Conservation (phyloP, 2,113 vertebrate genomes). For the Hemiprocne comata region DNA sequence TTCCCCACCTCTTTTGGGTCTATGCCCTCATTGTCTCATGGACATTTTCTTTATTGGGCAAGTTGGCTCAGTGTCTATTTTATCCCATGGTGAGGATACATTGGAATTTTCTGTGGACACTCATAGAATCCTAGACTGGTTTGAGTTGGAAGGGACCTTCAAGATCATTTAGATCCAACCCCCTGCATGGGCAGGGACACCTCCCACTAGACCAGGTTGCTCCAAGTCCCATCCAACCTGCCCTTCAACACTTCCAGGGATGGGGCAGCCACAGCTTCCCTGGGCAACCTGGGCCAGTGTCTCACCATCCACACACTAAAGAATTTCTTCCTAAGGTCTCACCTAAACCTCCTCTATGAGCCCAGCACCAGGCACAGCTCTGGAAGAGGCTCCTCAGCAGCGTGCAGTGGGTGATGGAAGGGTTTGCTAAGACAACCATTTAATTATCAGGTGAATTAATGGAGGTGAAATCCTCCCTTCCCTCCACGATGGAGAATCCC, state of each 20-base stretch:
- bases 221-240: too few relatives aligned
- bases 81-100: rapidly evolving
- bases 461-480: neutral
- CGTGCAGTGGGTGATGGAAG: rapidly evolving
- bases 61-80: neutral
- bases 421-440: neutral
- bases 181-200: too few relatives aligned
- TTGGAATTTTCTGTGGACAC: neutral
- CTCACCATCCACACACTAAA: too few relatives aligned
- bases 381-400: neutral
- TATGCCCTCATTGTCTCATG: slow-evolving; percentile 40
- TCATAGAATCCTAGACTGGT: neutral
- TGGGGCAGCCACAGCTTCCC: too few relatives aligned
- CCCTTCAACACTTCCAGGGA: too few relatives aligned
- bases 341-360: too few relatives aligned
- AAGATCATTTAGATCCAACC: too few relatives aligned
- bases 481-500: neutral
- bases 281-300: too few relatives aligned
- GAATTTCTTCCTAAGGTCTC: too few relatives aligned
- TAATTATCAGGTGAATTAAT: neutral
- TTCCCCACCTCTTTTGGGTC: slow-evolving; percentile 60
- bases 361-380: neutral
- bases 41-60: neutral
- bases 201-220: too few relatives aligned
- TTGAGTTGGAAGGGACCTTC: too few relatives aligned